Base-by-base conservation (phyloP, 2,797 vertebrate genomes). In the Falco berigora region DNA sequence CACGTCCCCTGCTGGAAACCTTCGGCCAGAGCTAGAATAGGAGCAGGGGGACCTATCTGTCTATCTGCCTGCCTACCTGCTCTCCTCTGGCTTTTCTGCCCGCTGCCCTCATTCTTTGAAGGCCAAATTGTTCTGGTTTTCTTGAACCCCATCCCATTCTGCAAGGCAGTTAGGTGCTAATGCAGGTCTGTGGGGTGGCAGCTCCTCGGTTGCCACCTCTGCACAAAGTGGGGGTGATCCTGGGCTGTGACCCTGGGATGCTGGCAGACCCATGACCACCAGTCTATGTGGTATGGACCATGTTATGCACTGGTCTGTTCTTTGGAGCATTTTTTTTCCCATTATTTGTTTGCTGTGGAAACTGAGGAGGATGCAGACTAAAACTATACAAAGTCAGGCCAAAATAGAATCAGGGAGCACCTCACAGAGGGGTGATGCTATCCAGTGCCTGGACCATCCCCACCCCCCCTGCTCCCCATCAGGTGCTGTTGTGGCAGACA, bases 231-330 rank as follows among this genome's bases (percentile, higher is more conserved):
- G 9, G 28, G 12, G 6, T 10, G 22, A 76, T 7, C 22, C n/a
- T 59, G 46, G 36, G 34, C 46, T 67, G 72, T 0, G 13, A 19
- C 25, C 66, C 21, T 13, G 40, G 10, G 34, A 15, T 36, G 52
- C 25, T 61, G 58, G 20, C 61, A 92, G 59, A 55, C 16, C 32
- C 8, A 3, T 14, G 55, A 18, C 23, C 53, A 50, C 20, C 23
- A 44, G 2, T 28, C 27, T 36, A 8, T 3, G 23, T 4, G 20
- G 30, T 22, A 49, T 0, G 2, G 66, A 55, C 32, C 40, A 30
- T 3, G 8, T 14, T 7, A 15, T 7, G 9, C 38, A 42, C 40
- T 42, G 11, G 14, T 27, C 22, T 42, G 46, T 21, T 40, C 34
- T 40, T 44, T 47, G 34, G 27, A n/a, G 22, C 7, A 13, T 21